Base-by-base conservation (phyloP, 2,797 vertebrate species). In the Pseudochaenichthys georgianus region DNA sequence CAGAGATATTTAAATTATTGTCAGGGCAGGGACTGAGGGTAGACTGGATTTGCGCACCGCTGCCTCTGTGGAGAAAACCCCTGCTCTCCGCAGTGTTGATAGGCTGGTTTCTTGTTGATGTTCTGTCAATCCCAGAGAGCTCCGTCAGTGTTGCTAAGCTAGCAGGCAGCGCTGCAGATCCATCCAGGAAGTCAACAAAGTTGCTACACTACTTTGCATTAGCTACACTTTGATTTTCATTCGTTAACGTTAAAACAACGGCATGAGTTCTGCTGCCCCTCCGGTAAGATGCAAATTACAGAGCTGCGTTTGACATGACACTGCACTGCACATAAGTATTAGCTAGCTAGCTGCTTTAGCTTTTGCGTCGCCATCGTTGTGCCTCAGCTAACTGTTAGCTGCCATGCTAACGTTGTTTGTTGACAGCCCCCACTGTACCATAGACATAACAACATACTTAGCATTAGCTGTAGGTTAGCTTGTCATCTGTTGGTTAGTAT, bases 321-420 rank as follows among this genome's bases (percentile, higher is more conserved):
- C 31, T 2, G 66, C 13, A 11, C 6, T 3, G 38, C 8, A 47
- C 16, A 17, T 2, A 9, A 8, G 59, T 23, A 10, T 67, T 71
- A 83, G 81, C 80, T 4, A 8, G 68, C 70, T 81, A 86, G 81
- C 79, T 68, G 16, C 17, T 12, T 47, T 85, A 76, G 64, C 84
- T 31, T 53, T 69, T 86, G 81, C 80, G 9, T 70, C 31, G 62
- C 47, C 61, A 9, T 43, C 23, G 28, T 2, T 52, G 57, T 54
- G 28, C 15, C 9, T 23, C 53, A 8, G 83, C 82, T 86, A 80
- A 19, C 66, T 13, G 79, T 69, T 91, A 87, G 87, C 81, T 42
- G 13, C 13, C 13, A 45, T 75, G 92, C 93, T 93, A 91, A 83
- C 81, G 52, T 8, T 61, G 82, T 84, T 87, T 90, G 82, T 87